Evolutionary conservation across 1,140 invertebrate species (phyloP), one percentile per base, ranked within the genome.

Genomic region (Drosophila lacertosa): DNA sequence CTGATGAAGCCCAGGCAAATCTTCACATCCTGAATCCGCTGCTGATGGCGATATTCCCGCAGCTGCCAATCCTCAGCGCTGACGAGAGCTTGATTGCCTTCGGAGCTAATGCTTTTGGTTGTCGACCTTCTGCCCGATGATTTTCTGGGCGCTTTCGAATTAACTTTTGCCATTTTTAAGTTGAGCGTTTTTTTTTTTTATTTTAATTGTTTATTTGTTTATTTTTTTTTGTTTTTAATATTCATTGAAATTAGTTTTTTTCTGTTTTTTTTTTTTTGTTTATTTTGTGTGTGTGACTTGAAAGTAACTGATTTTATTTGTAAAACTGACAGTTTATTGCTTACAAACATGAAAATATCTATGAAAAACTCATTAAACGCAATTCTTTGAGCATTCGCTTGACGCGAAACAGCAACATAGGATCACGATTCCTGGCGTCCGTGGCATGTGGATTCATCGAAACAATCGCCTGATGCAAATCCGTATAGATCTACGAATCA

Each of bases 381-480:
- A 90, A 48, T 53, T 89, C 77, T 11, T 50, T 64, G 0, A 90
- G 59, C 50, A 90, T 59, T 33, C 60, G 69, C 15, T 68, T 89
- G 6, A 90, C 40, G 9, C 68, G 68, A 29, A 58, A 40, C 3
- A 90, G 26, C 4, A 90, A 58, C n/a, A 86, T 24, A 0, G 80
- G 16, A 51, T 90, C 84, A 48, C 62, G 82, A 32, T 77, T 86
- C 0, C 83, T 69, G 2, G 67, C 4, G n/a, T 90, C 89, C 0
- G 44, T 53, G 5, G 89, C 83, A 33, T 63, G 22, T 0, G 66
- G 53, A 58, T 75, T 76, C 84, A 89, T 79, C 0, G 83, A 89
- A 16, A 11, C 39, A 1, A 90, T 77, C 0, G 86, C 59, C 35
- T 89, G 80, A 80, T 90, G 80, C 5, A 90, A 40, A 59, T 90